A percentile compares a stretch with the other conserved stretches of the same genome.
Evolutionary conservation across 2,888 invertebrate species (phyloP).

Genomic region (Drosophila limbata): DNA sequence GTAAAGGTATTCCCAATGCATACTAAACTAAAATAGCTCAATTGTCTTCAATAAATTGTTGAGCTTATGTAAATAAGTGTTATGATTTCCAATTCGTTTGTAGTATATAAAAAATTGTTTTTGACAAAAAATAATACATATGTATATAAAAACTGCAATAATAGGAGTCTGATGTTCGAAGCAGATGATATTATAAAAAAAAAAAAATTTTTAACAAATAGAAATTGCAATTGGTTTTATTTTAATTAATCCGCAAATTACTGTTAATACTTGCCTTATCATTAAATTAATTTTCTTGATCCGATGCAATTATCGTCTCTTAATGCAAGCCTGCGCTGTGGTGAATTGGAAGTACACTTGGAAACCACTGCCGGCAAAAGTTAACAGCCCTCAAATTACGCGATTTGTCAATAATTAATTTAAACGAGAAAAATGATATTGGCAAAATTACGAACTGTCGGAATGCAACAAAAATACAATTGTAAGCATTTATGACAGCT

Average conservation of each 20-base stretch:
- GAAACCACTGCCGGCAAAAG: constrained; percentile 44
- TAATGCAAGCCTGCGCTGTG: constrained; percentile 45
- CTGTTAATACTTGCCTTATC: constrained; percentile 1
- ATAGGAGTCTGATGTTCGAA: background rate
- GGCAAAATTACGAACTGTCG: background rate
- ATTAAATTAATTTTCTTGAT: background rate
- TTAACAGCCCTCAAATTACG: constrained; percentile 18
- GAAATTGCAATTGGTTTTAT: background rate
- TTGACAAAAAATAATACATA: background rate
- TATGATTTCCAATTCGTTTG: no score
- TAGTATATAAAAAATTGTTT: no score
- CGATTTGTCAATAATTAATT: constrained; percentile 5
- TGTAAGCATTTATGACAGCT: background rate
- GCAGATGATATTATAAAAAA: background rate
- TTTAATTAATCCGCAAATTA: background rate
- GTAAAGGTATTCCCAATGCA: constrained; percentile 7
- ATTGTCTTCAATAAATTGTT: background rate
- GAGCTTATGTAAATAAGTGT: background rate
- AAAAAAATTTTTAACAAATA: background rate
- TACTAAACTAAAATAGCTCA: background rate
- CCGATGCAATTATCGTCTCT: background rate
- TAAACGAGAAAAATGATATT: background rate
- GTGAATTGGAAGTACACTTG: constrained; percentile 55
- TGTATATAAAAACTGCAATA: background rate
- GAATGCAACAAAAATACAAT: background rate